Conservation (phyloP, 2,888 invertebrate genomes). For the Halocaridina rubra region DNA sequence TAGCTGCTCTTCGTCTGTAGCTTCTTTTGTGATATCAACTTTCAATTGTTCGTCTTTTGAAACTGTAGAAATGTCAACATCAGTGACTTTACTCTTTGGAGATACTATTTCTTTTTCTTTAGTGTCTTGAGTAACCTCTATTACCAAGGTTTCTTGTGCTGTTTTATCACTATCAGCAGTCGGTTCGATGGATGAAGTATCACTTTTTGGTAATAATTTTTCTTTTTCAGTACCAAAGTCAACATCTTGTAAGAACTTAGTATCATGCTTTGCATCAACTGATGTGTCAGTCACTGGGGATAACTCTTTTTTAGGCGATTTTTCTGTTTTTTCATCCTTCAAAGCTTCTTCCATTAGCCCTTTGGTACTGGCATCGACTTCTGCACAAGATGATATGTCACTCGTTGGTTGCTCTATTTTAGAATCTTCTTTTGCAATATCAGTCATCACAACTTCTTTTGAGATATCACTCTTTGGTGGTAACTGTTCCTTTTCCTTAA, state of each 20-base stretch:
- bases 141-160: not conserved
- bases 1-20: not conserved
- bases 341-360: not conserved
- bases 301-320: not conserved
- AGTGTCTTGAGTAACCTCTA: not conserved
- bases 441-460: not conserved
- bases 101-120: not conserved
- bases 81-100: conserved; percentile 4
- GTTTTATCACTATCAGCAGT: not conserved
- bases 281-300: conserved; percentile 22
- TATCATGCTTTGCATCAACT: conserved; percentile 17
- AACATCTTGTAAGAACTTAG: not conserved
- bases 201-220: conserved; percentile 4
- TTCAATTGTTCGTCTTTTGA: not conserved
- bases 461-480: conserved; percentile 18
- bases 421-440: not conserved
- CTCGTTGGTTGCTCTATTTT: not conserved
- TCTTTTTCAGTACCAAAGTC: not conserved
- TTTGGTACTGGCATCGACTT: conserved; percentile 12
- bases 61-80: conserved; percentile 19
- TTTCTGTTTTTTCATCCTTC: conserved; percentile 1
- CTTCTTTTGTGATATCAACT: conserved; percentile 6
- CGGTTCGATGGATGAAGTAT: not conserved
- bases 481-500: not conserved
- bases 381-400: conserved; percentile 22